These are phyloP conservation scores for Alces alces DNA, from an alignment of 2,113 vertebrate genomes.

Conservation along the genomic window DNA sequence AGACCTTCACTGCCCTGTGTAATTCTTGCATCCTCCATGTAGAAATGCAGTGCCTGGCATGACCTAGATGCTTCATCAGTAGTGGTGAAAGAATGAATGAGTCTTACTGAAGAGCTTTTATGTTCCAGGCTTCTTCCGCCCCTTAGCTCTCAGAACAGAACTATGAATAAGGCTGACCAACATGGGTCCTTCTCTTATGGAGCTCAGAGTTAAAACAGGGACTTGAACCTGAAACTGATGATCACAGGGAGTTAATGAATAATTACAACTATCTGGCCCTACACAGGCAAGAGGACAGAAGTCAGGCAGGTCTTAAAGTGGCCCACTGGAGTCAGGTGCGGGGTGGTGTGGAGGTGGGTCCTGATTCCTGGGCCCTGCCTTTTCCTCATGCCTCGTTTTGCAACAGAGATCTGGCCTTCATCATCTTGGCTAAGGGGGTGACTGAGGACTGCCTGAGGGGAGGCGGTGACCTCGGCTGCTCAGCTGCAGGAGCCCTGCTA, in stretches of 20 bases:
- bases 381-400: background rate
- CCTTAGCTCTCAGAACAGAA: background rate
- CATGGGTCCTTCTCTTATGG: background rate
- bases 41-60: background rate
- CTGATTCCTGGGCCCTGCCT: no score
- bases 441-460: background rate
- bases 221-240: background rate
- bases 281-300: background rate
- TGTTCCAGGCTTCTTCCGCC: background rate
- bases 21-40: background rate
- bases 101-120: background rate
- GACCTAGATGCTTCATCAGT: background rate
- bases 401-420: background rate
- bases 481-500: background rate
- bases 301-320: background rate
- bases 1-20: rapidly evolving
- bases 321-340: background rate
- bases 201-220: background rate
- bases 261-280: background rate
- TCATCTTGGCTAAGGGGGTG: background rate
- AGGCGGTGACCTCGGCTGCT: background rate
- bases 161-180: background rate
- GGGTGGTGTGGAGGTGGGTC: no score
- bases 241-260: background rate
- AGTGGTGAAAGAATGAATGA: background rate